Evolutionary conservation across 2,797 vertebrate genomes (phyloP).

Genomic region (Spinus pinus): DNA sequence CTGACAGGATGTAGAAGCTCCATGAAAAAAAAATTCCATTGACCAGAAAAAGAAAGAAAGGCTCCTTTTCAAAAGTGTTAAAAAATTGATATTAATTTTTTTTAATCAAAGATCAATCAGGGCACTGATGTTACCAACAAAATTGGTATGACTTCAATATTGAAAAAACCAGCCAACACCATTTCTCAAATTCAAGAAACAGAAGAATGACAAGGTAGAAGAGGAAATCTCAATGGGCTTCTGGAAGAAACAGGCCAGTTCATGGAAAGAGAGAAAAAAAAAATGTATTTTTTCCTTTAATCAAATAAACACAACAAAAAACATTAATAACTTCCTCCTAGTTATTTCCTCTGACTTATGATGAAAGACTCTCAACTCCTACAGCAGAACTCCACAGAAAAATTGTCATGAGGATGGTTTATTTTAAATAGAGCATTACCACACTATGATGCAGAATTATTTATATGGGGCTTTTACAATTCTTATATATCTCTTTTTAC

Average conservation of each 20-base stretch:
- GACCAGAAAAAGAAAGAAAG: not conserved
- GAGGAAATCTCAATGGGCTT: not conserved
- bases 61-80: not conserved
- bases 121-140: not conserved
- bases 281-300: not conserved
- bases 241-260: not conserved
- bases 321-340: not conserved
- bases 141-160: not conserved
- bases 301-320: not conserved
- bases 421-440: not conserved
- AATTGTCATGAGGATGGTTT: not conserved
- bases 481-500: not conserved
- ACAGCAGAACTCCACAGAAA: not conserved
- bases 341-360: not conserved
- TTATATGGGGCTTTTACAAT: not conserved
- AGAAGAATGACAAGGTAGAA: not conserved
- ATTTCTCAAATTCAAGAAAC: not conserved
- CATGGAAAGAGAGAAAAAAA: not conserved
- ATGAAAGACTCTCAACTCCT: not conserved
- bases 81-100: not conserved
- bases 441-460: not conserved
- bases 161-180: fast-evolving
- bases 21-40: not conserved
- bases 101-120: not conserved
- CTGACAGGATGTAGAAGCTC: not conserved